Percentiles rank a stretch among this genome's conserved stretches.
Conservation (phyloP, 2,113 vertebrate species). For the Phyllostomus hastatus region DNA sequence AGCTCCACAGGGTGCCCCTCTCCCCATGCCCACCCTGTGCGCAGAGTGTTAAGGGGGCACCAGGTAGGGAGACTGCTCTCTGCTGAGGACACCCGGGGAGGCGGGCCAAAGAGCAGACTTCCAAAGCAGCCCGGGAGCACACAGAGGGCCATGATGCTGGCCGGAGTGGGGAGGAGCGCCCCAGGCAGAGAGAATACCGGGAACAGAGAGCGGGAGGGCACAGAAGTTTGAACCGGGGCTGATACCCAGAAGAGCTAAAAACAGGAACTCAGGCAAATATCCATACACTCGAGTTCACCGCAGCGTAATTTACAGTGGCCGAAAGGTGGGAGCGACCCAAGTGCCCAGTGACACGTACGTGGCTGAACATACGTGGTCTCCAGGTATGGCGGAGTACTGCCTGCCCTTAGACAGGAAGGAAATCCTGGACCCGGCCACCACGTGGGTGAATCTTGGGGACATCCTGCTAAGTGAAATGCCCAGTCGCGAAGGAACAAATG, state of each 20-base stretch:
- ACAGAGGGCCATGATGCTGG: background rate
- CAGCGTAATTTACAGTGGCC: background rate
- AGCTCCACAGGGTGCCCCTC: accelerated
- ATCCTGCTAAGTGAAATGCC: background rate
- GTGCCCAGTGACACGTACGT: background rate
- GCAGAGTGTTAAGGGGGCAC: no score
- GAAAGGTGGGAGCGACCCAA: background rate
- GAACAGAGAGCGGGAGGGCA: background rate
- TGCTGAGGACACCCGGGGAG: no score
- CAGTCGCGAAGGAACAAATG: background rate
- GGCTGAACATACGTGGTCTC: background rate
- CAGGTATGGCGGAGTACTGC: background rate
- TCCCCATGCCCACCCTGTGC: background rate
- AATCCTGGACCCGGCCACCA: background rate
- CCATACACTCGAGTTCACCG: background rate
- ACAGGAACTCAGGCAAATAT: background rate
- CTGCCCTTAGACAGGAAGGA: background rate
- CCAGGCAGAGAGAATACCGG: background rate
- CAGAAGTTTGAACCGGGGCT: background rate
- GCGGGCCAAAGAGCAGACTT: background rate
- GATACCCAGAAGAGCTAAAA: background rate
- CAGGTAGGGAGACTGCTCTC: no score
- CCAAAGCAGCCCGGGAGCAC: background rate
- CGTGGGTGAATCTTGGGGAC: background rate
- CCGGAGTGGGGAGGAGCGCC: background rate